A percentile compares a stretch with the other conserved stretches of the same genome.
These are phyloP conservation scores for Apistogramma diplotaenia DNA, from an alignment of 2,113 vertebrate genomes.

Conservation along the genomic window DNA sequence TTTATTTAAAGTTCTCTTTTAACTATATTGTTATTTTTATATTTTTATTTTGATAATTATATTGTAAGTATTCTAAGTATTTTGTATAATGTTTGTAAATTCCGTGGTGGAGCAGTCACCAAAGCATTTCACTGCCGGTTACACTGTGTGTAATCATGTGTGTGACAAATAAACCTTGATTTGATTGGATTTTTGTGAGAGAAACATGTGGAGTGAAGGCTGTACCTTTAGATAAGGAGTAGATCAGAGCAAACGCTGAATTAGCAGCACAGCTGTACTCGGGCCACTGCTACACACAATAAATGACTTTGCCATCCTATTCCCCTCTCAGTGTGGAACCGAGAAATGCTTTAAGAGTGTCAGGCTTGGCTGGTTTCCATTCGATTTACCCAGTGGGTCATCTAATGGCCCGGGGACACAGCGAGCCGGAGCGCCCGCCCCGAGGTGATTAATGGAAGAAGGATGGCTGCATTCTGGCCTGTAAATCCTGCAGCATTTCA, in stretches of 20 bases:
- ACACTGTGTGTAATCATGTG: too few relatives aligned
- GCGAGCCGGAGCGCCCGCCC: constrained; percentile 57
- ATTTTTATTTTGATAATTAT: too few relatives aligned
- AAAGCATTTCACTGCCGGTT: too few relatives aligned
- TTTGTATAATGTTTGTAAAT: too few relatives aligned
- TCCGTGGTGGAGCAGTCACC: too few relatives aligned
- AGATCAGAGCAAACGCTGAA: constrained; percentile 10
- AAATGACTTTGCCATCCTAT: constrained; percentile 24
- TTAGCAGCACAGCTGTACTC: not conserved
- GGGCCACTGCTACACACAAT: constrained; percentile 3
- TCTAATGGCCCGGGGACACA: constrained; percentile 64
- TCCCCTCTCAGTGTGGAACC: constrained; percentile 37
- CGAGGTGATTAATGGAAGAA: constrained; percentile 76
- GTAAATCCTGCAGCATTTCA: constrained; percentile 75
- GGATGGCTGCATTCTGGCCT: constrained; percentile 57
- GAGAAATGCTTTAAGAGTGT: constrained; percentile 56
- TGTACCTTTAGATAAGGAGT: not conserved
- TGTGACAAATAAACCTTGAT: too few relatives aligned
- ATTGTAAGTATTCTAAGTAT: too few relatives aligned
- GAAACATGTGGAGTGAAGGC: not conserved
- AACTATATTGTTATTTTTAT: too few relatives aligned
- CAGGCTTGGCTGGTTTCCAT: constrained; percentile 68
- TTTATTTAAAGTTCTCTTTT: too few relatives aligned
- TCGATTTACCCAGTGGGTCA: constrained; percentile 76
- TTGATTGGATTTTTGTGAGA: too few relatives aligned